Evolutionary conservation across 2,797 vertebrate genomes (phyloP).

Genomic region (Eupleurogrammus muticus): DNA sequence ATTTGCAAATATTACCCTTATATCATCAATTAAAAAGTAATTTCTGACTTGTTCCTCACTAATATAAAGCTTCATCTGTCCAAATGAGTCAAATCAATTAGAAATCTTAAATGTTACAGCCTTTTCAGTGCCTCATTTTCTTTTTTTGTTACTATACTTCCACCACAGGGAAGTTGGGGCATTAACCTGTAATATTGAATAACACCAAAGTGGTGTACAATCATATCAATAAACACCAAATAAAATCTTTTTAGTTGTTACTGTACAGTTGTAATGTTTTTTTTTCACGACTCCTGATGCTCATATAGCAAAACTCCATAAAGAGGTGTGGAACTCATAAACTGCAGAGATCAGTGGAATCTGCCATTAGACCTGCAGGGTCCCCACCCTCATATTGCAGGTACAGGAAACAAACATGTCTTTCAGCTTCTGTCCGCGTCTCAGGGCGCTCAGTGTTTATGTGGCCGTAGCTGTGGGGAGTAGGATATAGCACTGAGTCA

Average conservation of each 20-base stretch:
- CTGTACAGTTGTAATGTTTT: neutral
- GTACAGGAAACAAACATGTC: constrained; percentile 51
- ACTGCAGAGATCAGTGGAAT: constrained; percentile 25
- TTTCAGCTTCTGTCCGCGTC: constrained; percentile 50
- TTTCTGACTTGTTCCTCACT: no score
- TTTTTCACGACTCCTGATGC: neutral
- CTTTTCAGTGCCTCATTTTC: no score
- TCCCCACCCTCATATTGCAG: constrained; percentile 41
- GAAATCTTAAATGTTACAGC: no score
- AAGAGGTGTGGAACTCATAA: neutral
- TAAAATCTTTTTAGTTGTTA: constrained; percentile 49
- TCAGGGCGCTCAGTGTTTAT: constrained; percentile 61
- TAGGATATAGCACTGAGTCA: constrained; percentile 62
- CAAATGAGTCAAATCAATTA: no score
- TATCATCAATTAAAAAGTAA: no score
- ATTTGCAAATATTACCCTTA: no score
- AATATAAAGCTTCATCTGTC: no score
- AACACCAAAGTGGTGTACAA: no score
- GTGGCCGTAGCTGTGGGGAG: constrained; percentile 49
- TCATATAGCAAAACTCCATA: no score
- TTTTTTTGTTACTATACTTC: no score
- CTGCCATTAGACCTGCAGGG: constrained; percentile 25
- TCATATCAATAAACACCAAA: constrained; percentile 34
- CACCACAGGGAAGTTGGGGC: no score
- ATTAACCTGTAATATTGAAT: no score